Conservation (phyloP, 2,888 invertebrate genomes). For the Leptopilina myrica region DNA sequence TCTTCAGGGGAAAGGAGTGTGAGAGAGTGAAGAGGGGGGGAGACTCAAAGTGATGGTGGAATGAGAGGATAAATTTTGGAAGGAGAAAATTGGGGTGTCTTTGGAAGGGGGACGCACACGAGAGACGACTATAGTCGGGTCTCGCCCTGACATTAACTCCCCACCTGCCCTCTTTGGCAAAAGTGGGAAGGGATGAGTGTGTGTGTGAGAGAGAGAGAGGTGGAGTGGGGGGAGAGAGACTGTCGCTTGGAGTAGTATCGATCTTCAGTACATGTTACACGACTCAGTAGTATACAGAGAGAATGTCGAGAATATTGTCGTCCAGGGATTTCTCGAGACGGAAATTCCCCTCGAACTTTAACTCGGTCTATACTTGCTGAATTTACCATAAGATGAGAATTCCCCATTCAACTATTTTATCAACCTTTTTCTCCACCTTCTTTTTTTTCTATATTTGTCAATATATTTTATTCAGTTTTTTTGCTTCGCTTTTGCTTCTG, state of each 20-base stretch:
- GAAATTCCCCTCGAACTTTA: conserved; percentile 20
- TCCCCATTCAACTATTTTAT: not conserved
- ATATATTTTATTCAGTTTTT: not conserved
- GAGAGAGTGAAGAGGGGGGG: conserved; percentile 50
- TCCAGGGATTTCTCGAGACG: conserved; percentile 44
- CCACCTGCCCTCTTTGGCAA: conserved; percentile 49
- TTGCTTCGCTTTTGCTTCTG: too few species aligned
- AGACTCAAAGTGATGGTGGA: conserved; percentile 49
- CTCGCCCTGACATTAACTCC: conserved; percentile 61
- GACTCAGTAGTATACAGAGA: conserved; percentile 57
- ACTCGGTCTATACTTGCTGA: conserved; percentile 5
- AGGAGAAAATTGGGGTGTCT: conserved; percentile 9
- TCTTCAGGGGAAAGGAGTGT: conserved; percentile 39
- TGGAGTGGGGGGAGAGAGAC: conserved; percentile 54
- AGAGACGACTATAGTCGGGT: conserved; percentile 60
- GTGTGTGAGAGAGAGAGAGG: conserved; percentile 13
- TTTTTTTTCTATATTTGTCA: not conserved
- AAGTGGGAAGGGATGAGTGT: conserved; percentile 13
- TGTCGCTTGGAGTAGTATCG: conserved; percentile 69
- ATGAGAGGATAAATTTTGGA: conserved; percentile 46
- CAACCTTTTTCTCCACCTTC: conserved; percentile 9
- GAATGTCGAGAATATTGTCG: conserved; percentile 47
- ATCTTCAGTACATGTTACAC: conserved; percentile 72
- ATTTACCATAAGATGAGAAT: conserved; percentile 35
- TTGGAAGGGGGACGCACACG: conserved; percentile 51